A percentile compares a stretch with the other conserved stretches of the same genome.
Conservation (phyloP, 2,113 vertebrate species). For the Oxyruncus cristatus region DNA sequence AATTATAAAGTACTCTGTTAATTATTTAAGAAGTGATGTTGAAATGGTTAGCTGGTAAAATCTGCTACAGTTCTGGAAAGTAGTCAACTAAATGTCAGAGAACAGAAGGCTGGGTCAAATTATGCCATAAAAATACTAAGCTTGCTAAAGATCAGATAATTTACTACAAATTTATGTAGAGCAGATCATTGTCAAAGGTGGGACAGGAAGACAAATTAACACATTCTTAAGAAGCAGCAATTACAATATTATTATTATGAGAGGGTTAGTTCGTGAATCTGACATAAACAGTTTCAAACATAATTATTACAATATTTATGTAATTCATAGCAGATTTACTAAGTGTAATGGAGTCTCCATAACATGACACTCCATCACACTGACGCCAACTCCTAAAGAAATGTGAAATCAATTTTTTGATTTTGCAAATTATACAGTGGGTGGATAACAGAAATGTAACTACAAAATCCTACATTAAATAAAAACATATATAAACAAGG, state of each 20-base stretch:
- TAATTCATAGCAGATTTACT: slow-evolving; percentile 20
- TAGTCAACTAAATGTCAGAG: neutral
- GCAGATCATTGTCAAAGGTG: neutral
- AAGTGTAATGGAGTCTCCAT: neutral
- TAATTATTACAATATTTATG: slow-evolving; percentile 9
- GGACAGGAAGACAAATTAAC: neutral
- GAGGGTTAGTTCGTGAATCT: neutral
- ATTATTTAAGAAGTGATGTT: slow-evolving; percentile 40
- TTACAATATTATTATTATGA: neutral
- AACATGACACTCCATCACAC: neutral
- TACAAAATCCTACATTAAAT: slow-evolving; percentile 41
- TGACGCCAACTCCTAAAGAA: slow-evolving; percentile 14
- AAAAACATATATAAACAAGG: slow-evolving; percentile 38
- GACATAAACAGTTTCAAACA: neutral
- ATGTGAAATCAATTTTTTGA: neutral
- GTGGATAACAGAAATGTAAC: slow-evolving; percentile 26
- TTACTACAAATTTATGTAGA: neutral
- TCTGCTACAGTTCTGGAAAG: neutral
- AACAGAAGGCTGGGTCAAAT: neutral
- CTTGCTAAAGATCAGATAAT: neutral
- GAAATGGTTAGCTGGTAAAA: slow-evolving; percentile 29
- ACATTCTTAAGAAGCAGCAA: neutral
- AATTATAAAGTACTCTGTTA: slow-evolving; percentile 31
- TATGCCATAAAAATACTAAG: neutral
- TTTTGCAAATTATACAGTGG: neutral